Evolutionary conservation across 2,797 vertebrate species (phyloP).

Genomic region (Enteromius argenteus): DNA sequence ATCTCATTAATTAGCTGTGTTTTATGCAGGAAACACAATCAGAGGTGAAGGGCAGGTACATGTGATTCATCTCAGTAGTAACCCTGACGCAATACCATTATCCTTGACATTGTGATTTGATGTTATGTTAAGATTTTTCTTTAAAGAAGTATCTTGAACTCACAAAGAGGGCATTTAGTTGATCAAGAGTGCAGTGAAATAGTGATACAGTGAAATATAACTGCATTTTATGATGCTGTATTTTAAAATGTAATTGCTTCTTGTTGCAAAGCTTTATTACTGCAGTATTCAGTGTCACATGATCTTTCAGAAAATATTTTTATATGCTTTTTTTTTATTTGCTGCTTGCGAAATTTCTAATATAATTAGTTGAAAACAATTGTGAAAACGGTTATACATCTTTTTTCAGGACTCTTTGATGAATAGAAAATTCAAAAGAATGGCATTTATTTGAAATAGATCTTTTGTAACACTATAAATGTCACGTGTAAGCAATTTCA

Average conservation of each 20-base stretch:
- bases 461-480: not conserved
- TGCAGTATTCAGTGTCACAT: not conserved
- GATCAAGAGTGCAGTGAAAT: not conserved
- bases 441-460: not conserved
- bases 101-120: constrained; percentile 3
- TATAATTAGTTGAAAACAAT: not conserved
- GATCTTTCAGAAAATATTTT: not conserved
- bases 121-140: not conserved
- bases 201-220: not conserved
- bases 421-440: not conserved
- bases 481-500: not conserved
- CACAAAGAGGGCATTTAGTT: not conserved
- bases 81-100: not conserved
- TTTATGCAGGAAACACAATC: constrained; percentile 24
- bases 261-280: not conserved
- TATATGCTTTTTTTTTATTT: not conserved
- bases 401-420: not conserved
- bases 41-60: constrained; percentile 31
- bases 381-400: not conserved
- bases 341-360: not conserved
- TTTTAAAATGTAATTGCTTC: not conserved
- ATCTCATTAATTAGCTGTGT: constrained; percentile 41
- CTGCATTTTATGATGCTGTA: not conserved
- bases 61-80: constrained; percentile 23
- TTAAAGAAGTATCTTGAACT: not conserved